These are phyloP conservation scores for Orthosia cruda DNA, from an alignment of 2,888 invertebrate species.

Conservation along the genomic window DNA sequence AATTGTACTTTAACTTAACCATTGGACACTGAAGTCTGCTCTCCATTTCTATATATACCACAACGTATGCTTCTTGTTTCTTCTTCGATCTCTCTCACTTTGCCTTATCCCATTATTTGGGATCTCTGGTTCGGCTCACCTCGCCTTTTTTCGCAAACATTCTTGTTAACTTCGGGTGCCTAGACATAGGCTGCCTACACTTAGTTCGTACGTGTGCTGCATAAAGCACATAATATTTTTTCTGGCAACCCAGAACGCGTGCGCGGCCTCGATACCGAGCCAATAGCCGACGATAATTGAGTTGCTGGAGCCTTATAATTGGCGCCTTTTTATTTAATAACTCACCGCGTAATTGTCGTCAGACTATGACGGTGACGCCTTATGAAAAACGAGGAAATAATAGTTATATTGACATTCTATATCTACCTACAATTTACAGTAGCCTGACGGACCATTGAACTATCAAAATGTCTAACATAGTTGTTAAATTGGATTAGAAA, in stretches of 20 bases:
- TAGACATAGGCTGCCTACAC: not conserved
- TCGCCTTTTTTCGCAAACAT: not conserved
- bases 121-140: too few relatives aligned
- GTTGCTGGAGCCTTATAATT: conserved; percentile 84
- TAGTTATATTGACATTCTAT: conserved; percentile 46
- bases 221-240: conserved; percentile 34
- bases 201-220: not conserved
- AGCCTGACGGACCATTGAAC: conserved; percentile 39
- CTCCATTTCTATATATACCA: too few relatives aligned
- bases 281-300: conserved; percentile 80
- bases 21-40: too few relatives aligned
- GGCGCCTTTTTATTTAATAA: conserved; percentile 85
- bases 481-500: conserved; percentile 60
- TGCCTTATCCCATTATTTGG: too few relatives aligned
- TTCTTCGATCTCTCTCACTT: too few relatives aligned
- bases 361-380: conserved; percentile 61
- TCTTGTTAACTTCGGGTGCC: not conserved
- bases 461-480: conserved; percentile 50
- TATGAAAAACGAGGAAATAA: conserved; percentile 67
- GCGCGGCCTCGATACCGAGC: conserved; percentile 76
- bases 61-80: too few relatives aligned
- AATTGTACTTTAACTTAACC: not conserved
- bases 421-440: conserved; percentile 23
- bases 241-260: conserved; percentile 67
- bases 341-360: conserved; percentile 73